These are phyloP conservation scores for Myotis findleyi DNA, from an alignment of 2,797 vertebrate species.

Conservation along the genomic window DNA sequence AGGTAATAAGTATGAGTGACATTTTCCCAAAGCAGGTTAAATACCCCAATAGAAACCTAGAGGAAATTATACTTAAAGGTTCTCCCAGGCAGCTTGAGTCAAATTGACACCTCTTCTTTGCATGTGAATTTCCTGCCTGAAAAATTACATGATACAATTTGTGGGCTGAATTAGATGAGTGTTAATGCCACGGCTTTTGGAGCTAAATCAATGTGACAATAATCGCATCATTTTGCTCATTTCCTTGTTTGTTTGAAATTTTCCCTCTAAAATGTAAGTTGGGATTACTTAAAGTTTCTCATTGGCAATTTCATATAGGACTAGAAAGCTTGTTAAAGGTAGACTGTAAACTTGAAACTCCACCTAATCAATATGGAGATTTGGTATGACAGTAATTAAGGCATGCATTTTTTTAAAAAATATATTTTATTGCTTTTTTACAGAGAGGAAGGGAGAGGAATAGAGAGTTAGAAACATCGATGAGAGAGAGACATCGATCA, in stretches of 20 bases:
- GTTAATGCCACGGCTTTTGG: constrained; percentile 51
- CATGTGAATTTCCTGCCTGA: constrained; percentile 55
- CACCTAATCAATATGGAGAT: neutral
- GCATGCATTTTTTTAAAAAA: neutral
- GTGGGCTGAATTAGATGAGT: constrained; percentile 37
- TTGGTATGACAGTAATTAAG: neutral
- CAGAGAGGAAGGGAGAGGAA: too few species aligned
- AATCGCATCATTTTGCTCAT: constrained; percentile 37
- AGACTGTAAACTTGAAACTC: neutral
- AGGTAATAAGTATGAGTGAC: constrained; percentile 75
- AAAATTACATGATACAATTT: constrained; percentile 67
- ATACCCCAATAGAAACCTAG: constrained; percentile 61
- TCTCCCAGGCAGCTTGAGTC: constrained; percentile 61
- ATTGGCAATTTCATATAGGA: neutral
- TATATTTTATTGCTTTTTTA: too few species aligned
- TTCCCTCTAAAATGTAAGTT: neutral
- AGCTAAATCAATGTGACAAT: constrained; percentile 54
- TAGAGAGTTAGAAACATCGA: too few species aligned
- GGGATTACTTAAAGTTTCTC: neutral
- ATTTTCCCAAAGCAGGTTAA: constrained; percentile 80
- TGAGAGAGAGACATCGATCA: too few species aligned
- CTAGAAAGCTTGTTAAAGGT: neutral
- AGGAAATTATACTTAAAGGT: constrained; percentile 73
- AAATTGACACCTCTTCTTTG: constrained; percentile 52
- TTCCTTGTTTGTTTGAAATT: constrained; percentile 39